Evolutionary conservation across 1,140 invertebrate species (phyloP), one percentile per base, ranked within the genome.

Genomic region (Trinorchestia longiramus): DNA sequence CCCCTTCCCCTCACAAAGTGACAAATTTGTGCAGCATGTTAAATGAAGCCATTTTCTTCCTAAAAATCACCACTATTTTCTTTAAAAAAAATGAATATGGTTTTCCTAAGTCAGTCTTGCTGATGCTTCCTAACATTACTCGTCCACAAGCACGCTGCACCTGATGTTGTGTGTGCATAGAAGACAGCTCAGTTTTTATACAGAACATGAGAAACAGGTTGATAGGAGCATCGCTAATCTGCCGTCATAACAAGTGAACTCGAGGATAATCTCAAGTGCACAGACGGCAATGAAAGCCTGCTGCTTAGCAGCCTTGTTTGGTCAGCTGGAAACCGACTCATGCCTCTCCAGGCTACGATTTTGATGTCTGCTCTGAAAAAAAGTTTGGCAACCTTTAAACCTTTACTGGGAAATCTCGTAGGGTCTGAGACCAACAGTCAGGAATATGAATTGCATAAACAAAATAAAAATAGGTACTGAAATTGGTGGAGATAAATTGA

Each of bases 321-420:
- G 92, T 94, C 92, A 94, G 92, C 92, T 94, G 92, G 92, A 94
- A 94, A 94, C 92, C 3, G 92, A 47, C 43, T 45, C 43, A 28
- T 47, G 92, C 19, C 92, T 45, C 92, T 94, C 43, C 92, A 94
- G 92, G 92, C 92, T 42, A 43, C 43, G 92, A 94, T 94, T 92
- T 94, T 42, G 40, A 94, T n/a, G 92, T 36, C 43, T 17, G 41
- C 41, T 4, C 47, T 19, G 36, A 77, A 77, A 77, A 11, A 77
- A 28, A 36, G 62, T 77, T 23, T 36, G 28, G 62, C 62, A 77
- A 77, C 11, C 36, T 15, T 77, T 28, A 11, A 36, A 28, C 62
- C 1, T 77, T 77, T 36, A 36, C 28, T 36, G 11, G 62, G 62
- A 77, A 77, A 28, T 36, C 62, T 23, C 62, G 6, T 6, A 19